A percentile compares a stretch with the other conserved stretches of the same genome.
phyloP scores from a whole-genome alignment of 2,888 invertebrate species.

The Athrips mouffetella region DNA sequence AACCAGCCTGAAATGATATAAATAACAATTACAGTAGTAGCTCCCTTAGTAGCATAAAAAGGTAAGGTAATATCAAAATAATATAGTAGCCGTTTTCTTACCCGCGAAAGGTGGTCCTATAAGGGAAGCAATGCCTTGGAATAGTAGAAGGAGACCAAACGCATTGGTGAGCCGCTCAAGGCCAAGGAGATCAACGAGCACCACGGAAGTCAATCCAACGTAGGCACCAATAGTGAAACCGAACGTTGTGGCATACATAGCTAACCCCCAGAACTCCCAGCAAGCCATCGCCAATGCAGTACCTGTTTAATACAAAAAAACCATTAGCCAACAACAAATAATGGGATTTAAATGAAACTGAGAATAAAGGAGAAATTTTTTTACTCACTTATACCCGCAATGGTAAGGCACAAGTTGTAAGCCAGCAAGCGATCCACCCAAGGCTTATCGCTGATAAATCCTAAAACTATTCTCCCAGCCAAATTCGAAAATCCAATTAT shows the following conservation, averaged over 20 bases:
- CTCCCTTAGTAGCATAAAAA: no score
- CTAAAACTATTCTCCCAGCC: constrained; percentile 91
- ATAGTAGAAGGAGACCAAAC: constrained; percentile 93
- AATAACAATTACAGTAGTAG: no score
- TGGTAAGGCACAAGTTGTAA: constrained; percentile 91
- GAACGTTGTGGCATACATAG: constrained; percentile 87
- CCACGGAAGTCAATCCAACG: constrained; percentile 97
- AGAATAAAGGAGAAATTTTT: constrained; percentile 17
- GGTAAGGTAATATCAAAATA: no score
- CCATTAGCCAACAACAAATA: no score
- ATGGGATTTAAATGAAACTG: no score
- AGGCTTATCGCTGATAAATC: constrained; percentile 91
- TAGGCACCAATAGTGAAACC: constrained; percentile 97
- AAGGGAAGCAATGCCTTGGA: constrained; percentile 95
- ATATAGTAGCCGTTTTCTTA: constrained; percentile 66
- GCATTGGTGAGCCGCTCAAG: constrained; percentile 96
- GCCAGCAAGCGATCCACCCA: constrained; percentile 94
- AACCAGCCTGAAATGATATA: constrained; percentile 85
- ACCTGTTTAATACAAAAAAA: constrained; percentile 70
- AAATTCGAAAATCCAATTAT: constrained; percentile 93
- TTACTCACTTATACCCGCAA: constrained; percentile 91
- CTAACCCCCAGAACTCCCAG: constrained; percentile 83
- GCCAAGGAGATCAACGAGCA: constrained; percentile 95
- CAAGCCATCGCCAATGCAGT: constrained; percentile 89
- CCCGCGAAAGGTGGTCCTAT: constrained; percentile 96